Conservation (phyloP, 2,888 invertebrate genomes). For the Melanostoma mellinum region DNA sequence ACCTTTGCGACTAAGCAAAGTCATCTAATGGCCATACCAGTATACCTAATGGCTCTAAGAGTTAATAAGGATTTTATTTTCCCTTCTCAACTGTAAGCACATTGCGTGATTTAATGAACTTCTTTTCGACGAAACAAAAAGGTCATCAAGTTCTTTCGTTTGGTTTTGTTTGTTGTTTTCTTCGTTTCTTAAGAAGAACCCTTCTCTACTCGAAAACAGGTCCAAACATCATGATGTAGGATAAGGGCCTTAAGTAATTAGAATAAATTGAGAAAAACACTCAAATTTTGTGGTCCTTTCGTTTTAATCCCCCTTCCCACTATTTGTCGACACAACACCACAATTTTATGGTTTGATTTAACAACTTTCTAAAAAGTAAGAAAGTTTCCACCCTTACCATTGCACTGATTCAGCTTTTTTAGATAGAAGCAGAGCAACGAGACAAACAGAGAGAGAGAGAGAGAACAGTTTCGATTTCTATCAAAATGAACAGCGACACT, state of each 20-base stretch:
- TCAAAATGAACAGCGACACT: neutral
- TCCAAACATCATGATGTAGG: constrained; percentile 30
- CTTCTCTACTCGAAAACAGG: neutral
- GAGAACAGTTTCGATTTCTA: constrained; percentile 9
- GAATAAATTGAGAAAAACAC: constrained; percentile 35
- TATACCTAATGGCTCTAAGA: neutral
- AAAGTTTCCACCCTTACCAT: neutral
- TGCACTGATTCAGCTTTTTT: neutral
- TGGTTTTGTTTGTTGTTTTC: neutral
- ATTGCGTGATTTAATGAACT: constrained; percentile 39
- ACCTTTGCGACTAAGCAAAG: no score
- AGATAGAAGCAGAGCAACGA: neutral
- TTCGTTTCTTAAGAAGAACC: neutral
- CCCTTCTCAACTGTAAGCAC: constrained; percentile 1
- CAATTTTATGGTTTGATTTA: constrained; percentile 17
- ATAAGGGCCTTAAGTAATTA: constrained; percentile 37
- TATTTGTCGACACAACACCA: neutral
- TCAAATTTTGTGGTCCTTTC: constrained; percentile 5
- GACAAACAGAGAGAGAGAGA: no score
- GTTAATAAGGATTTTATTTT: constrained; percentile 37
- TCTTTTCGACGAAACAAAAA: constrained; percentile 23
- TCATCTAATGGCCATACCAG: no score
- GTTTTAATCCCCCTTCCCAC: neutral
- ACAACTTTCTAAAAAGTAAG: neutral
- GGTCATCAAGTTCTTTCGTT: constrained; percentile 6